phyloP scores from a whole-genome alignment of 1,140 invertebrate species.

The Chironomus tepperi region DNA sequence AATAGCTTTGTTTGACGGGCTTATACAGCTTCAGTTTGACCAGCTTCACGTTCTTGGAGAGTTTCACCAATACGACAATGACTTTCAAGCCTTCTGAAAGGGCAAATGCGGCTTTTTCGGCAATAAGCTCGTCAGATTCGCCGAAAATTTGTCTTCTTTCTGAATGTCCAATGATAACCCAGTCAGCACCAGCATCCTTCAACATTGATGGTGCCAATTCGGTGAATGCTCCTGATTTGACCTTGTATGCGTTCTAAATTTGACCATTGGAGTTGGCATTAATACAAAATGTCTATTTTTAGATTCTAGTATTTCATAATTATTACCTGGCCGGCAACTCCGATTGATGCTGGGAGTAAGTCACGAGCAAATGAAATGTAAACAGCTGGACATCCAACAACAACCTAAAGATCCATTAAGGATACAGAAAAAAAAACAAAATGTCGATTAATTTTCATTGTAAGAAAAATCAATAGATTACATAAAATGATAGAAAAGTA shows the following conservation, averaged over 20 bases:
- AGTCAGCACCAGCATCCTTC: conserved; percentile 81
- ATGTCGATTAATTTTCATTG: too few species aligned
- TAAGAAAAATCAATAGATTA: conserved; percentile 26
- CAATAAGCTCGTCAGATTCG: conserved; percentile 82
- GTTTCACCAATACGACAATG: conserved; percentile 96
- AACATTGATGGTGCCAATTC: conserved; percentile 92
- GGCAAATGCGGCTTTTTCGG: conserved; percentile 86
- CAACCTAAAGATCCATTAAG: conserved; percentile 54
- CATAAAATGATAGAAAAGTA: conserved; percentile 25
- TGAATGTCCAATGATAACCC: conserved; percentile 97
- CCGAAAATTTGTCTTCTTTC: conserved; percentile 94
- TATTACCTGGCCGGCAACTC: conserved; percentile 68
- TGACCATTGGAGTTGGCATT: neutral
- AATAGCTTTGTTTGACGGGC: conserved; percentile 86
- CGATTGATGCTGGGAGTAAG: conserved; percentile 62
- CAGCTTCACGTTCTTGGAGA: conserved; percentile 87
- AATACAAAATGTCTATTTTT: neutral
- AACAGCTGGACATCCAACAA: conserved; percentile 85
- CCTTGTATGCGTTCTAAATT: conserved; percentile 84
- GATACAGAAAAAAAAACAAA: conserved; percentile 38
- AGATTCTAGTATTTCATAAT: neutral
- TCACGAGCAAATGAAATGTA: conserved; percentile 74
- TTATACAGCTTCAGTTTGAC: conserved; percentile 93
- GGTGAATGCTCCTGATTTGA: conserved; percentile 90
- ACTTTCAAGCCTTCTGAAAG: conserved; percentile 80